These are phyloP conservation scores for Parotocinclus haroldoi DNA, from an alignment of 2,797 vertebrate genomes.

Conservation along the genomic window DNA sequence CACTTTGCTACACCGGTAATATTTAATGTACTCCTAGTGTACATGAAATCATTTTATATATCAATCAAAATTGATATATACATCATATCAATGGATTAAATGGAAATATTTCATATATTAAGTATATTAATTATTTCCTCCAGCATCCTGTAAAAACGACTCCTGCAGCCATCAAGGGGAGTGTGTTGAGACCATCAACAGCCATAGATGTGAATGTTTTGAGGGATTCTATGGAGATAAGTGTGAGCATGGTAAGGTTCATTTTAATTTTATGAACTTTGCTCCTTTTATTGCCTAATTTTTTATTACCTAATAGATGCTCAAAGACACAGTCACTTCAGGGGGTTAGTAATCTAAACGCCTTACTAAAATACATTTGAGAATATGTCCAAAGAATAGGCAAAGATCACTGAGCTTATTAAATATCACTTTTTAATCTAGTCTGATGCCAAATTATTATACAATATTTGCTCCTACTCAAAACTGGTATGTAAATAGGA, in stretches of 20 bases:
- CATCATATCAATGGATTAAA: neutral
- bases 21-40: too few species aligned
- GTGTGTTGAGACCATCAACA: conserved; percentile 78
- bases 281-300: too few species aligned
- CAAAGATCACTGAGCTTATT: too few species aligned
- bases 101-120: too few species aligned
- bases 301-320: too few species aligned
- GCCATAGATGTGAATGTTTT: conserved; percentile 65
- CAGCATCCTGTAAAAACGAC: conserved; percentile 69
- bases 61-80: neutral
- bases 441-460: too few species aligned
- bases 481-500: too few species aligned
- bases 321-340: neutral
- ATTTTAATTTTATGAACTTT: neutral
- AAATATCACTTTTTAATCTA: too few species aligned
- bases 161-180: conserved; percentile 69
- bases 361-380: too few species aligned
- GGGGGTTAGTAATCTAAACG: too few species aligned
- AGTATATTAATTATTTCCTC: neutral
- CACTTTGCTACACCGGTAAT: conserved; percentile 75
- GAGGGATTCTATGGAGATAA: conserved; percentile 69
- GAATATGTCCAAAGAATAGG: too few species aligned
- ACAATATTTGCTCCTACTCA: too few species aligned
- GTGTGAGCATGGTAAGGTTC: conserved; percentile 68
- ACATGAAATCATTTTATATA: conserved; percentile 13